phyloP scores from a whole-genome alignment of 2,113 vertebrate genomes.

The Ceratotherium simum region DNA sequence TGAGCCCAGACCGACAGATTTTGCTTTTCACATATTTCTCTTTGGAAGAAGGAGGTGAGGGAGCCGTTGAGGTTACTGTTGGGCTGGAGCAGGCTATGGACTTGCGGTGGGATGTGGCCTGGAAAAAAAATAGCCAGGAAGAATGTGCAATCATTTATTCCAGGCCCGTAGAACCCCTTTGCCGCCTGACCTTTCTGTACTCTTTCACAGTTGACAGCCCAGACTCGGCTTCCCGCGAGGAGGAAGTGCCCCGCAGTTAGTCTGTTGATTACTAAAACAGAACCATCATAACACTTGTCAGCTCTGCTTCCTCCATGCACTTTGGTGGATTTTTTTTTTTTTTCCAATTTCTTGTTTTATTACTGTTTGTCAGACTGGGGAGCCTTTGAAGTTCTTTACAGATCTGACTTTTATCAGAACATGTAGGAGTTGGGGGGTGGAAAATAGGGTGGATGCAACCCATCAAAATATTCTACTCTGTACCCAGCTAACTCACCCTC shows the following conservation, averaged over 20 bases:
- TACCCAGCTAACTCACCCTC: conserved; percentile 76
- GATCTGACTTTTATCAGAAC: conserved; percentile 73
- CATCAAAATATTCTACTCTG: conserved; percentile 85
- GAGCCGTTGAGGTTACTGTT: not conserved
- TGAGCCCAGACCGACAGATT: conserved; percentile 4
- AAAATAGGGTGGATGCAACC: conserved; percentile 75
- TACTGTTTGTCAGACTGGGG: not conserved
- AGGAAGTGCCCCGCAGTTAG: conserved; percentile 69
- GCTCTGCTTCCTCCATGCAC: conserved; percentile 55
- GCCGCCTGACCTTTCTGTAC: conserved; percentile 70
- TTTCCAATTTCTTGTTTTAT: conserved; percentile 76
- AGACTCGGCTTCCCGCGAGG: conserved; percentile 38
- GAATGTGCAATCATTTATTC: conserved; percentile 12
- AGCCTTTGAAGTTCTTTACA: conserved; percentile 75
- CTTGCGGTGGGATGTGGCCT: not conserved
- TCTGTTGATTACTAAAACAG: conserved; percentile 76
- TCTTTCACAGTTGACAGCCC: conserved; percentile 67
- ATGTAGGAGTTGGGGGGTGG: conserved; percentile 74
- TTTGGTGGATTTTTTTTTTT: conserved; percentile 7
- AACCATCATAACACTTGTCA: conserved; percentile 55
- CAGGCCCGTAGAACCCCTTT: not conserved
- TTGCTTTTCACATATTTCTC: conserved; percentile 38
- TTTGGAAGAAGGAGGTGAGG: not conserved
- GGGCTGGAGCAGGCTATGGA: not conserved
- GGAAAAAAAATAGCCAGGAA: conserved; percentile 21